These are phyloP conservation scores for Teleiodes luculella DNA, from an alignment of 2,888 invertebrate genomes.

Conservation along the genomic window DNA sequence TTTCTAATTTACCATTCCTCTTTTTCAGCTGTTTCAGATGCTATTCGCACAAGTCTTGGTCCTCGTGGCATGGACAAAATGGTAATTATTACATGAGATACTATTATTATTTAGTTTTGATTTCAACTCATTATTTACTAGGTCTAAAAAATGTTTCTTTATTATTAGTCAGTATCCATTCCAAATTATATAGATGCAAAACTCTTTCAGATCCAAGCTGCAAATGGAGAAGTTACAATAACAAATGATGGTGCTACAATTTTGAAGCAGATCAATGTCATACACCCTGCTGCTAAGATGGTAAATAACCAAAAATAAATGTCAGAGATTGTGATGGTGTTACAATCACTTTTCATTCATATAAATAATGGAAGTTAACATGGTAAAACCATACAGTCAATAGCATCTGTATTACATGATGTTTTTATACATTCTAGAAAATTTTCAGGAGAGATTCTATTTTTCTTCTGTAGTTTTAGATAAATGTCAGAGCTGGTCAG, in stretches of 20 bases:
- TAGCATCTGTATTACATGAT: too few relatives aligned
- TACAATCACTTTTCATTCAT: too few relatives aligned
- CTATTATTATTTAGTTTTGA: too few relatives aligned
- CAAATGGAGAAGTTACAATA: constrained; percentile 98
- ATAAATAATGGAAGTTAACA: too few relatives aligned
- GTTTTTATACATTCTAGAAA: too few relatives aligned
- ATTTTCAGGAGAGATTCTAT: too few relatives aligned
- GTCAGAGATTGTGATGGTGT: too few relatives aligned
- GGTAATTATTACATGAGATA: constrained; percentile 73
- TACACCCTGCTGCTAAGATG: constrained; percentile 99
- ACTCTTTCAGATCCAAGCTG: constrained; percentile 90
- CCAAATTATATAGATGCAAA: too few relatives aligned
- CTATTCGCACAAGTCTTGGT: constrained; percentile 98
- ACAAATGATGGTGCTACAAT: constrained; percentile 99
- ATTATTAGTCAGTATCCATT: too few relatives aligned
- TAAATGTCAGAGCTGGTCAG: too few relatives aligned
- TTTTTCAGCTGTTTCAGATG: constrained; percentile 96
- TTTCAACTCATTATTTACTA: constrained; percentile 3
- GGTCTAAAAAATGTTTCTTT: background rate
- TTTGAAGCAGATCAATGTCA: constrained; percentile 98
- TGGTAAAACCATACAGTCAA: too few relatives aligned
- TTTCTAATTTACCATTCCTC: background rate
- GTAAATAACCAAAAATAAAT: constrained; percentile 68
- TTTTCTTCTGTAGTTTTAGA: too few relatives aligned
- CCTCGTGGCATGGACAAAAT: constrained; percentile 99